Conservation (phyloP, 2,888 invertebrate species). For the Ochropacha duplaris region DNA sequence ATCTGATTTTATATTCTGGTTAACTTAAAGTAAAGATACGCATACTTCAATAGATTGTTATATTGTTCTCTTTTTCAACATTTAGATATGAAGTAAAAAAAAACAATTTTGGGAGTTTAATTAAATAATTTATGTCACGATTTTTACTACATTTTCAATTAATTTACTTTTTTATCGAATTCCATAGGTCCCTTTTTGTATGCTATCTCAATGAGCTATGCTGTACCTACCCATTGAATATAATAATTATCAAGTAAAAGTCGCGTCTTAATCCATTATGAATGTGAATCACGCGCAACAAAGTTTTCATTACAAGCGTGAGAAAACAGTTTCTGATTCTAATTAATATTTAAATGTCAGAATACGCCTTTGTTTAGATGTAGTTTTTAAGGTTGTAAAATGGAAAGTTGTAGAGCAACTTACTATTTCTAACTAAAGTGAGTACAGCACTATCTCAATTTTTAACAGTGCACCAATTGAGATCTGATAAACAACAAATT, state of each 20-base stretch:
- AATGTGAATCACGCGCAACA: conserved; percentile 12
- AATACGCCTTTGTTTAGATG: conserved; percentile 43
- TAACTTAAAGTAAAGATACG: too few species aligned
- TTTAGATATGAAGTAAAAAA: too few species aligned
- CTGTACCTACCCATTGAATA: background rate
- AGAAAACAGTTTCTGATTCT: conserved; percentile 33
- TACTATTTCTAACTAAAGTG: conserved; percentile 11
- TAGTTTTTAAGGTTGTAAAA: conserved; percentile 51
- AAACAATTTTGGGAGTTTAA: too few species aligned
- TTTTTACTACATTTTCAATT: too few species aligned
- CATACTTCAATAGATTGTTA: too few species aligned
- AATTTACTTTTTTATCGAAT: too few species aligned
- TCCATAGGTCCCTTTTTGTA: background rate
- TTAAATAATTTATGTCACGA: too few species aligned
- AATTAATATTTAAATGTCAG: conserved; percentile 46
- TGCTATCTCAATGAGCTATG: background rate
- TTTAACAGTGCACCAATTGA: background rate
- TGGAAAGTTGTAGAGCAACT: conserved; percentile 49
- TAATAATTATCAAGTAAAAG: conserved; percentile 24
- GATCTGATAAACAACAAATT: background rate
- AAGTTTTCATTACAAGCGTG: conserved; percentile 31
- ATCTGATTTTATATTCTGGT: background rate
- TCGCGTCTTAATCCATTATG: conserved; percentile 22
- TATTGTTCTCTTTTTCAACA: too few species aligned
- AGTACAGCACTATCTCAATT: conserved; percentile 5